phyloP scores from a whole-genome alignment of 2,888 invertebrate genomes.

The Himalopsyche japonica region DNA sequence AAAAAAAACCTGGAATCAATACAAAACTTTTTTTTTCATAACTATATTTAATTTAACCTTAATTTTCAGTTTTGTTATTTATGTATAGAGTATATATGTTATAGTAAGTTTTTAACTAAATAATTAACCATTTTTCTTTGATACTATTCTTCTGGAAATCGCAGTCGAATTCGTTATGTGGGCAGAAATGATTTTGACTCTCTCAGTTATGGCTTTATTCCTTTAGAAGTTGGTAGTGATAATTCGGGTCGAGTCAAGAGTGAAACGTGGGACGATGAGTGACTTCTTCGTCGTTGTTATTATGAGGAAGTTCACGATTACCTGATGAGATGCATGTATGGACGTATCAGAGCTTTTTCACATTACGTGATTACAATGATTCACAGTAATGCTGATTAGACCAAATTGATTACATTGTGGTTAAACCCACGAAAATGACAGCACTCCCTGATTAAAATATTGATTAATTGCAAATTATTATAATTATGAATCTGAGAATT shows the following conservation, averaged over 20 bases:
- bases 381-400: background rate
- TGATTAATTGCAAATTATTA: constrained; percentile 1
- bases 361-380: background rate
- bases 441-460: background rate
- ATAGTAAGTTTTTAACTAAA: no score
- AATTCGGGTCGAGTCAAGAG: background rate
- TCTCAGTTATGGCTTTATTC: background rate
- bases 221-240: background rate
- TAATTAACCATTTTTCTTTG: no score
- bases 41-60: no score
- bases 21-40: no score
- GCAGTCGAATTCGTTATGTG: no score
- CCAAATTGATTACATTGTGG: background rate
- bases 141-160: no score
- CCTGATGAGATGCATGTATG: constrained; percentile 27
- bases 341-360: constrained; percentile 12
- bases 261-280: constrained; percentile 19
- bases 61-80: no score
- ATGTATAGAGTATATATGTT: no score
- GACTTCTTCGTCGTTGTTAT: constrained; percentile 8
- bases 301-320: constrained; percentile 38
- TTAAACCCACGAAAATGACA: background rate
- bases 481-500: constrained; percentile 10
- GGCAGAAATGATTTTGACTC: no score
- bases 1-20: no score